Evolutionary conservation across 2,113 vertebrate genomes (phyloP).

Genomic region (Corynorhinus townsendii): DNA sequence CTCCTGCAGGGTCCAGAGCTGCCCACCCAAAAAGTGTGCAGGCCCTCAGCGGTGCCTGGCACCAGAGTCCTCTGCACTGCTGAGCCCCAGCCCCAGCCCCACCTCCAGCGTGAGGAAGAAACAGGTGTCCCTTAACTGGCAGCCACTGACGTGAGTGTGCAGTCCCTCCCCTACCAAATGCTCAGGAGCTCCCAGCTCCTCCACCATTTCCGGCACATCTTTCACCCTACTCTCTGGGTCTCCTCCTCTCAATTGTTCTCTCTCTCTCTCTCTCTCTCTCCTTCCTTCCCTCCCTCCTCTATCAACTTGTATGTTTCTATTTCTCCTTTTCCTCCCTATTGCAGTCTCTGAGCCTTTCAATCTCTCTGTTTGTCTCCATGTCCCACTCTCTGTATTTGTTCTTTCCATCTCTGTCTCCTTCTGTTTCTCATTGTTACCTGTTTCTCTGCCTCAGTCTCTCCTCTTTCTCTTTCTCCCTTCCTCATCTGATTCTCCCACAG

Average conservation of each 20-base stretch:
- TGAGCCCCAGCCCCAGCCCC: not conserved
- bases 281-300: not conserved
- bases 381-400: not conserved
- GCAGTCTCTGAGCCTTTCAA: not conserved
- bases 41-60: constrained; percentile 22
- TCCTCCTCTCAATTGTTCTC: not conserved
- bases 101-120: constrained; percentile 31
- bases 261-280: not conserved
- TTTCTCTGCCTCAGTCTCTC: not conserved
- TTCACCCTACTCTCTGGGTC: not conserved
- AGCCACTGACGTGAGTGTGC: constrained; percentile 77
- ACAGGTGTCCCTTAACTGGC: constrained; percentile 74
- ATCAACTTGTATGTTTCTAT: not conserved
- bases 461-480: not conserved
- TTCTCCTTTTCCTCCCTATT: not conserved
- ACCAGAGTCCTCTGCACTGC: not conserved
- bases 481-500: not conserved
- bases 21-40: constrained; percentile 17
- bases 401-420: not conserved
- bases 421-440: not conserved
- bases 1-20: constrained; percentile 61
- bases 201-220: not conserved
- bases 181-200: not conserved
- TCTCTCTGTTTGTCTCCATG: not conserved
- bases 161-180: not conserved